A percentile compares a stretch with the other conserved stretches of the same genome.
These are phyloP conservation scores for Phrynocephalus versicolor DNA, from an alignment of 2,113 vertebrate genomes.

Conservation along the genomic window DNA sequence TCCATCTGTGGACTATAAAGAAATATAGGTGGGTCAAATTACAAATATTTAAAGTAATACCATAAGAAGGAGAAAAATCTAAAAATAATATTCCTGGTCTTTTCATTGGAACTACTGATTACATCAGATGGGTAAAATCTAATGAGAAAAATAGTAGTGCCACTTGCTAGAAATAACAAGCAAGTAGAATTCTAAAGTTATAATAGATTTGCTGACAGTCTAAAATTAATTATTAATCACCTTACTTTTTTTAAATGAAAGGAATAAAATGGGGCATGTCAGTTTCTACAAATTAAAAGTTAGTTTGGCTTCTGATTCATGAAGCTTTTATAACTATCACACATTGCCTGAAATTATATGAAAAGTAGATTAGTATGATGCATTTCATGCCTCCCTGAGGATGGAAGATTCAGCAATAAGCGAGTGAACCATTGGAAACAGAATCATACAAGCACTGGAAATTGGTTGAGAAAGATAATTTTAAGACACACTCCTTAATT, in stretches of 20 bases:
- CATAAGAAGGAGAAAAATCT: not conserved
- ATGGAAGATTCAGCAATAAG: not conserved
- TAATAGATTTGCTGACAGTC: not conserved
- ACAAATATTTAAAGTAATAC: too few species aligned
- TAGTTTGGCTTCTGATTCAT: slow-evolving; percentile 10
- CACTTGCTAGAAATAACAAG: slow-evolving; percentile 3
- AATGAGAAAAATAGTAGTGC: not conserved
- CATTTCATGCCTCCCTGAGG: not conserved
- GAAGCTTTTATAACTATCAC: not conserved
- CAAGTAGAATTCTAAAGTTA: not conserved
- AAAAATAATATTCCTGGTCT: not conserved
- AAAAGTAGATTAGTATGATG: not conserved
- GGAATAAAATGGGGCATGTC: not conserved
- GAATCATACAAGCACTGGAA: not conserved
- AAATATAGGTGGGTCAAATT: too few species aligned
- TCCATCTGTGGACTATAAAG: too few species aligned
- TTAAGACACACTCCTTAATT: not conserved
- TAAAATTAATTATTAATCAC: slow-evolving; percentile 26
- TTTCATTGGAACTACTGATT: not conserved
- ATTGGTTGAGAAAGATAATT: not conserved
- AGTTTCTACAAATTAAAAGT: slow-evolving; percentile 23
- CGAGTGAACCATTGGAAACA: not conserved
- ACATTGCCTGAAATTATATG: not conserved
- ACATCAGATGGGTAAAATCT: not conserved
- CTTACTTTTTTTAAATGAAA: slow-evolving; percentile 2